Evolutionary conservation across 2,113 vertebrate species (phyloP).

Genomic region (Ophiodon elongatus): DNA sequence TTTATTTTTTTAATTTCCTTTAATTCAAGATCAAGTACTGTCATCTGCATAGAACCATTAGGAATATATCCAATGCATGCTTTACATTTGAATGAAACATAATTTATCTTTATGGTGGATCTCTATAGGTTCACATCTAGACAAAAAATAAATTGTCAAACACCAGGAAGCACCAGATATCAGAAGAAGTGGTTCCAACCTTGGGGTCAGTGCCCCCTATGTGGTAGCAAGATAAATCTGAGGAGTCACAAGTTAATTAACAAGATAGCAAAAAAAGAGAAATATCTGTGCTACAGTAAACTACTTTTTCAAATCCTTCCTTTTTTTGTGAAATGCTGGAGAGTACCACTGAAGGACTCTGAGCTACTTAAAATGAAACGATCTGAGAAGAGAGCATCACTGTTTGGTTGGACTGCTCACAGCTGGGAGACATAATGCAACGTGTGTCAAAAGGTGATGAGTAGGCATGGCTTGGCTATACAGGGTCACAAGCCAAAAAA

Average conservation of each 20-base stretch:
- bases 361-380: too few relatives aligned
- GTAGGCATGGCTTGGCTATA: too few relatives aligned
- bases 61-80: not conserved
- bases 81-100: not conserved
- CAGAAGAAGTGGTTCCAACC: not conserved
- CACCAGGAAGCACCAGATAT: not conserved
- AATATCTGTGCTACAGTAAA: too few relatives aligned
- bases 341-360: too few relatives aligned
- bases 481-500: not conserved
- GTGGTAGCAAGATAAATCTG: not conserved
- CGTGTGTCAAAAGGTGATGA: too few relatives aligned
- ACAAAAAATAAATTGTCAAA: not conserved
- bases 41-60: not conserved
- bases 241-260: not conserved
- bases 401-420: too few relatives aligned
- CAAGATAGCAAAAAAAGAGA: not conserved
- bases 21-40: not conserved
- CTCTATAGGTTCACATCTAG: not conserved
- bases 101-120: not conserved
- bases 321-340: not conserved
- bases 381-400: too few relatives aligned
- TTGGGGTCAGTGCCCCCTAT: not conserved
- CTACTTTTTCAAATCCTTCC: not conserved
- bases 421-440: too few relatives aligned
- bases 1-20: not conserved